A percentile compares a stretch with the other conserved stretches of the same genome.
Evolutionary conservation across 1,140 invertebrate genomes (phyloP).

Genomic region (Bombus sylvicola): DNA sequence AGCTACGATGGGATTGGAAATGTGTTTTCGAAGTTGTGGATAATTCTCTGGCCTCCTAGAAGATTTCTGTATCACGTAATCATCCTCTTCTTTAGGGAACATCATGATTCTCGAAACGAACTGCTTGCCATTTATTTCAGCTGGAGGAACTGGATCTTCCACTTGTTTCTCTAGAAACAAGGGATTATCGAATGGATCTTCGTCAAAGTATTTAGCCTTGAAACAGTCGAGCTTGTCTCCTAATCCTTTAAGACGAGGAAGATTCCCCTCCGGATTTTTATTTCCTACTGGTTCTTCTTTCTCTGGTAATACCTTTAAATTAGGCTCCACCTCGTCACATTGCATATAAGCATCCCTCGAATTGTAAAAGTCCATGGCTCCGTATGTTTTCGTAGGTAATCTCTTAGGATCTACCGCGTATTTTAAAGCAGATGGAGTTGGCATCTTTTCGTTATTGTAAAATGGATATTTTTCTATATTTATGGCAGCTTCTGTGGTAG

Average conservation of each 20-base stretch:
- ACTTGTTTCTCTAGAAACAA: slow-evolving; percentile 86
- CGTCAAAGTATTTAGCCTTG: slow-evolving; percentile 88
- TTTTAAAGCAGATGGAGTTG: slow-evolving; percentile 76
- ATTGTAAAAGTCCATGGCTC: slow-evolving; percentile 84
- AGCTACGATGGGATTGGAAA: neutral
- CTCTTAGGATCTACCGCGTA: slow-evolving; percentile 80
- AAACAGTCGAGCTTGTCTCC: slow-evolving; percentile 90
- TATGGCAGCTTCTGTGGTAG: slow-evolving; percentile 55
- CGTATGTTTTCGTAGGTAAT: slow-evolving; percentile 81
- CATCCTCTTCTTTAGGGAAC: slow-evolving; percentile 66
- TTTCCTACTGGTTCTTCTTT: slow-evolving; percentile 73
- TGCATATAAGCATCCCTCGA: slow-evolving; percentile 78
- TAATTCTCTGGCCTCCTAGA: slow-evolving; percentile 72
- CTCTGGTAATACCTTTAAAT: slow-evolving; percentile 77
- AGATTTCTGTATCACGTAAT: slow-evolving; percentile 58
- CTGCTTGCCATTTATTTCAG: slow-evolving; percentile 67
- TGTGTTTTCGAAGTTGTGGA: neutral
- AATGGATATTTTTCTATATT: slow-evolving; percentile 81
- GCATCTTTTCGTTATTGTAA: slow-evolving; percentile 72
- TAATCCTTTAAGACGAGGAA: slow-evolving; percentile 82
- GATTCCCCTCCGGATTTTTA: slow-evolving; percentile 69
- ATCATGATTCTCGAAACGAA: slow-evolving; percentile 71
- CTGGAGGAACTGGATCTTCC: slow-evolving; percentile 62
- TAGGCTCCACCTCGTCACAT: slow-evolving; percentile 79
- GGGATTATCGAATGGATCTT: slow-evolving; percentile 89